phyloP scores from a whole-genome alignment of 2,113 vertebrate genomes.

The Sterna hirundo region DNA sequence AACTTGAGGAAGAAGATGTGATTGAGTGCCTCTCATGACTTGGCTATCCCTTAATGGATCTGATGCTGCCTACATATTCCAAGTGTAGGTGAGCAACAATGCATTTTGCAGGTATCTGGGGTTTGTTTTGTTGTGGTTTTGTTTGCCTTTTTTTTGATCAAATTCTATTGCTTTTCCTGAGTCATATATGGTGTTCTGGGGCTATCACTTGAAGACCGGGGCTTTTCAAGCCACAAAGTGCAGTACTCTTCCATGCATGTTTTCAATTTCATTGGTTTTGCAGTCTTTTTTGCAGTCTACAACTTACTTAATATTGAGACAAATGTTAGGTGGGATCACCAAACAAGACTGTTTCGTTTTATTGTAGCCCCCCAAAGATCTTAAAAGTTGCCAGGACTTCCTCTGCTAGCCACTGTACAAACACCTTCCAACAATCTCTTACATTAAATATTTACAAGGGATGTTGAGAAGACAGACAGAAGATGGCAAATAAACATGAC shows the following conservation, averaged over 20 bases:
- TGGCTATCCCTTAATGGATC: neutral
- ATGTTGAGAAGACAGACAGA: neutral
- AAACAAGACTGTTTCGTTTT: neutral
- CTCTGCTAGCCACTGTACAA: neutral
- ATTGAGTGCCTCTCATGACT: neutral
- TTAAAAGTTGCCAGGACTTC: neutral
- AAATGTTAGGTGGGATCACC: neutral
- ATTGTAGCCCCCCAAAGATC: neutral
- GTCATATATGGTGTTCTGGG: neutral
- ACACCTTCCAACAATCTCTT: neutral
- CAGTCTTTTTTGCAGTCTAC: neutral
- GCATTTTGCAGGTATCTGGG: neutral
- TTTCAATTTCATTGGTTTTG: neutral
- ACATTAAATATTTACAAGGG: neutral
- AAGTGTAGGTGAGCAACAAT: neutral
- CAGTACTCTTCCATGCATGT: neutral
- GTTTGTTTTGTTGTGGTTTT: accelerated
- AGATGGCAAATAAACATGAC: neutral
- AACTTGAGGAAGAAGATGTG: neutral
- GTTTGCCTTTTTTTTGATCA: accelerated
- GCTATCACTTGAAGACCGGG: neutral
- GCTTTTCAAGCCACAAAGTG: neutral
- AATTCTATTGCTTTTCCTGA: neutral
- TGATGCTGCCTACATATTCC: neutral
- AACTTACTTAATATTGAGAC: neutral